A percentile compares a stretch with the other conserved stretches of the same genome.
These are phyloP conservation scores for Odontothrips loti DNA, from an alignment of 2,888 invertebrate species.

Conservation along the genomic window DNA sequence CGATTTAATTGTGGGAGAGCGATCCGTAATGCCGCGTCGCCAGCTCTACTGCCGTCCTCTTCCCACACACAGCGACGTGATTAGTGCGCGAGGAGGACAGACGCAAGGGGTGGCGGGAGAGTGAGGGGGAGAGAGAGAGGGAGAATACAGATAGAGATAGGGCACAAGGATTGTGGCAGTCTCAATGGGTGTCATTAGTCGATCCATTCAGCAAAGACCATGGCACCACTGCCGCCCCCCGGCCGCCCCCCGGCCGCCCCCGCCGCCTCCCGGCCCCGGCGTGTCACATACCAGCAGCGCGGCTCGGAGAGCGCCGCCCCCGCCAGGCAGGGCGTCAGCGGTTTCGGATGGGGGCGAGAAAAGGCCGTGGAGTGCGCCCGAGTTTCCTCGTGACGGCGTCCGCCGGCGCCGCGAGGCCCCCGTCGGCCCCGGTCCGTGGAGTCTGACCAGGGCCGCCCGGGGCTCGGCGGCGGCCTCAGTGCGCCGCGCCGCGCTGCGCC, in stretches of 20 bases:
- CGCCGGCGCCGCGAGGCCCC: too few relatives aligned
- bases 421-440: too few relatives aligned
- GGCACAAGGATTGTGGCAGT: background rate
- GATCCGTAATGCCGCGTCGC: background rate
- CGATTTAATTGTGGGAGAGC: background rate
- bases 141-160: constrained; percentile 6
- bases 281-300: background rate
- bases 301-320: background rate
- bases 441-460: too few relatives aligned
- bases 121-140: constrained; percentile 8
- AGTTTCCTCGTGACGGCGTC: too few relatives aligned
- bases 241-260: background rate
- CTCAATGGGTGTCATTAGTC: constrained; percentile 26
- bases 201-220: background rate
- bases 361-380: too few relatives aligned
- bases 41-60: background rate
- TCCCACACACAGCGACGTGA: background rate
- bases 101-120: background rate
- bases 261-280: background rate
- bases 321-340: too few relatives aligned
- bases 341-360: too few relatives aligned
- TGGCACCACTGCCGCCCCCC: background rate
- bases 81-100: background rate
- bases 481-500: background rate
- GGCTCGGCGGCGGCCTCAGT: too few relatives aligned